Evolutionary conservation across 2,888 invertebrate genomes (phyloP).

Genomic region (Osmoderma eremita): DNA sequence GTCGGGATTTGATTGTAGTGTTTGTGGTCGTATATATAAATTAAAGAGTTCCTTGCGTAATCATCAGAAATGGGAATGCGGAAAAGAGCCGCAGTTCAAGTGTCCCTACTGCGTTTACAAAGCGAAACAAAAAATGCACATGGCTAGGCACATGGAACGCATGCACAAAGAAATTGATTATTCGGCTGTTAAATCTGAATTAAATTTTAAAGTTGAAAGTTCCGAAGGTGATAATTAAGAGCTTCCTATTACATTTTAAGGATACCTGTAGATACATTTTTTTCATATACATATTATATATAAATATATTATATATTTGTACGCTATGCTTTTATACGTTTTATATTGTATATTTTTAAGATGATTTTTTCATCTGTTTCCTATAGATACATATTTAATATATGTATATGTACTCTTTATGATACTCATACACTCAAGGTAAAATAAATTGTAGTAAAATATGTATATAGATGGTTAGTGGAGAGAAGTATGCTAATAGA

Average conservation of each 20-base stretch:
- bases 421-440: slow-evolving; percentile 26
- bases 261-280: slow-evolving; percentile 40
- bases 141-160: slow-evolving; percentile 83
- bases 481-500: too few relatives aligned
- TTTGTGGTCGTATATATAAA: slow-evolving; percentile 87
- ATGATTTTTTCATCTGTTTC: slow-evolving; percentile 27
- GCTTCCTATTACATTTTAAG: slow-evolving; percentile 41
- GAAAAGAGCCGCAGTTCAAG: slow-evolving; percentile 85
- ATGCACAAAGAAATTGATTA: slow-evolving; percentile 74
- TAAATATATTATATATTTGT: slow-evolving; percentile 24
- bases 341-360: slow-evolving; percentile 31
- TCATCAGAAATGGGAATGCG: slow-evolving; percentile 88
- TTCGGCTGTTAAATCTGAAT: slow-evolving; percentile 58
- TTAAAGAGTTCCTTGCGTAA: slow-evolving; percentile 85
- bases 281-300: slow-evolving; percentile 32
- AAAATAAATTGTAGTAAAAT: too few relatives aligned
- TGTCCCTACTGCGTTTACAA: slow-evolving; percentile 86
- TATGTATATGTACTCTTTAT: slow-evolving; percentile 18
- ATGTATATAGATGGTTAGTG: too few relatives aligned
- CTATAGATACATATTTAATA: slow-evolving; percentile 19
- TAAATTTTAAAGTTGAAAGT: slow-evolving; percentile 54
- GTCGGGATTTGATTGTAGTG: slow-evolving; percentile 78
- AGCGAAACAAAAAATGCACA: slow-evolving; percentile 87
- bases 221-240: slow-evolving; percentile 48
- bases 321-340: slow-evolving; percentile 37